phyloP scores from a whole-genome alignment of 64 coral and sea anemone species.

The Montipora capricornis region DNA sequence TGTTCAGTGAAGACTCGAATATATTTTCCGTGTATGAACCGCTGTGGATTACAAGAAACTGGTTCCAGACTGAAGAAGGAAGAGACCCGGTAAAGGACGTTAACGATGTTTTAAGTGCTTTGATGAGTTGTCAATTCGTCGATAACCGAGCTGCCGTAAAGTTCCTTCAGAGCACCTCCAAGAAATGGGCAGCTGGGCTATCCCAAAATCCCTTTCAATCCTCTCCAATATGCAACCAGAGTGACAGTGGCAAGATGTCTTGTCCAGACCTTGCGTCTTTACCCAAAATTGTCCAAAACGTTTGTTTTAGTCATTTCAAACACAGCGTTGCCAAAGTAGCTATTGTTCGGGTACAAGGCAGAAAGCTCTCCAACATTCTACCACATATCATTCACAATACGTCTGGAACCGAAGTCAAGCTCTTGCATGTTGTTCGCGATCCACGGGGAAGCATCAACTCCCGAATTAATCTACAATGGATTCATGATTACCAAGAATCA shows the following conservation, averaged over 20 bases:
- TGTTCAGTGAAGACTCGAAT: constrained; percentile 60
- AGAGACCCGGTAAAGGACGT: neutral
- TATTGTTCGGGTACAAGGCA: constrained; percentile 48
- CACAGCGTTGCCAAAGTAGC: constrained; percentile 64
- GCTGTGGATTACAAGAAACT: constrained; percentile 60
- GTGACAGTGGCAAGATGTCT: neutral
- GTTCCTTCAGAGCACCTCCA: constrained; percentile 18
- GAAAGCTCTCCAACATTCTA: constrained; percentile 64
- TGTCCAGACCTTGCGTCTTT: constrained; percentile 1
- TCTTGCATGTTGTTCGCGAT: constrained; percentile 76
- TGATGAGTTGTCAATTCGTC: constrained; percentile 40
- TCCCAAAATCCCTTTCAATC: constrained; percentile 59
- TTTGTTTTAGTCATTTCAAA: constrained; percentile 35
- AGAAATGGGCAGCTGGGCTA: constrained; percentile 46
- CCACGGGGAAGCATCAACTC: constrained; percentile 69
- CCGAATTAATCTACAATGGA: constrained; percentile 40
- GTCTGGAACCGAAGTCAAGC: constrained; percentile 47
- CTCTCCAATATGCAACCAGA: constrained; percentile 52
- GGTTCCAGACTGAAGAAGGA: constrained; percentile 17
- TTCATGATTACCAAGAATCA: constrained; percentile 6
- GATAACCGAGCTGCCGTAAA: constrained; percentile 33
- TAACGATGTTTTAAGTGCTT: constrained; percentile 24
- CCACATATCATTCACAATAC: constrained; percentile 47
- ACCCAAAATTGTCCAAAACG: constrained; percentile 11
- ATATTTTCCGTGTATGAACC: constrained; percentile 75